These are phyloP conservation scores for Natator depressus DNA, from an alignment of 2,113 vertebrate species.

Conservation along the genomic window DNA sequence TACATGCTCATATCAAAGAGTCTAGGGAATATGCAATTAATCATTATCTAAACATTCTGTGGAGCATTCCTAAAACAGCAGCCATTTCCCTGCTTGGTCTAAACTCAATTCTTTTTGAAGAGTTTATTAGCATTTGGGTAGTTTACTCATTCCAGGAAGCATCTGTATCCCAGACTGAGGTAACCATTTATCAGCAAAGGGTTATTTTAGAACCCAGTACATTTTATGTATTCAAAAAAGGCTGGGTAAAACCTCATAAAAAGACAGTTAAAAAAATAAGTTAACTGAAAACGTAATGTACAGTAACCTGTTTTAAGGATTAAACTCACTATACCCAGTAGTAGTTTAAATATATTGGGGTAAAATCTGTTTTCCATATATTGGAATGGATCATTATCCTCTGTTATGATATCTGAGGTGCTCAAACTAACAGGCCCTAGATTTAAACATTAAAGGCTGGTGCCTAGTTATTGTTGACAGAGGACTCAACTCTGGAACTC, in stretches of 20 bases:
- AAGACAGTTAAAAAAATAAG: too few species aligned
- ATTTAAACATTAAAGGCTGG: background rate
- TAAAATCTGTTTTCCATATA: background rate
- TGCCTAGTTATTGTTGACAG: background rate
- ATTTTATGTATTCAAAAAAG: too few species aligned
- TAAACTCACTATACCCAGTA: background rate
- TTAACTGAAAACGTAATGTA: too few species aligned
- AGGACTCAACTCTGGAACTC: background rate
- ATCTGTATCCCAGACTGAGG: background rate
- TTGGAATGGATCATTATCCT: background rate
- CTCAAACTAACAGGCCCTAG: background rate
- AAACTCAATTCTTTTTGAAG: background rate
- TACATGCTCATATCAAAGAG: background rate
- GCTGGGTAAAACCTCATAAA: too few species aligned
- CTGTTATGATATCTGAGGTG: background rate
- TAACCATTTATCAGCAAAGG: background rate
- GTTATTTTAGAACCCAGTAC: too few species aligned
- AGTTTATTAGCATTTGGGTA: background rate
- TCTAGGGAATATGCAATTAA: background rate
- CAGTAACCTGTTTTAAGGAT: background rate
- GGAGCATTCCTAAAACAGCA: background rate
- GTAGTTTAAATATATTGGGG: background rate
- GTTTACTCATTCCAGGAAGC: background rate
- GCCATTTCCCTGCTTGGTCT: background rate
- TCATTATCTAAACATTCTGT: background rate